Evolutionary conservation across 2,113 vertebrate species (phyloP).

Genomic region (Pituophis catenifer): DNA sequence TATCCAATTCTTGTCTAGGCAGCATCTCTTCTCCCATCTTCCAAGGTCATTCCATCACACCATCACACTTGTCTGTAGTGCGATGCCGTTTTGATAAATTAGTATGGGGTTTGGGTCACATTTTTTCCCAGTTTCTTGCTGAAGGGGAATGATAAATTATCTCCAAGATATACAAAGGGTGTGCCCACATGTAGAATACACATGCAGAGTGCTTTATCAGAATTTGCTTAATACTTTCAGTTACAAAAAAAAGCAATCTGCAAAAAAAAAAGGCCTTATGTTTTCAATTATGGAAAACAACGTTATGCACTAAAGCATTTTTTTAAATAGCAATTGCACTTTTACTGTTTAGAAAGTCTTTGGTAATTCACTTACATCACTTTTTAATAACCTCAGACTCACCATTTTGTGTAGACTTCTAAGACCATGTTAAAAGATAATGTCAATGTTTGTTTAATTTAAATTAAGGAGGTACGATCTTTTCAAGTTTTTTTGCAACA

Average conservation of each 20-base stretch:
- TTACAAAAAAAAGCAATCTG: not conserved
- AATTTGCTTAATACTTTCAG: not conserved
- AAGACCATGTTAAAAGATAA: not conserved
- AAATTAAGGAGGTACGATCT: not conserved
- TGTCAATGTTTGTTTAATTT: not conserved
- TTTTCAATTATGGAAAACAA: constrained; percentile 43
- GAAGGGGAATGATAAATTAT: not conserved
- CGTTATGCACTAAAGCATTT: not conserved
- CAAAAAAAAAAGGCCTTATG: not conserved
- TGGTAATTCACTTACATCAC: constrained; percentile 23
- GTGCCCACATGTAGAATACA: not conserved
- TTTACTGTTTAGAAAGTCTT: constrained; percentile 27
- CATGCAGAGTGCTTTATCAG: no score
- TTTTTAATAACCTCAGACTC: constrained; percentile 9
- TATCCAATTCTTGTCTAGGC: not conserved
- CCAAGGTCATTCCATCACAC: not conserved
- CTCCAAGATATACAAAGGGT: no score
- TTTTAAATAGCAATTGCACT: constrained; percentile 34
- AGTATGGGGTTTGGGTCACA: not conserved
- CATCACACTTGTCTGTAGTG: not conserved
- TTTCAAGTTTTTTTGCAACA: not conserved
- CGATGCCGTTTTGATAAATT: not conserved
- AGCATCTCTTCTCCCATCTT: not conserved
- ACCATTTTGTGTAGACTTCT: not conserved
- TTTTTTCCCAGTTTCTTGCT: not conserved